Percentiles rank a stretch among this genome's conserved stretches.
Evolutionary conservation across 2,888 invertebrate genomes (phyloP).

Genomic region (Sabellastarte sp.): DNA sequence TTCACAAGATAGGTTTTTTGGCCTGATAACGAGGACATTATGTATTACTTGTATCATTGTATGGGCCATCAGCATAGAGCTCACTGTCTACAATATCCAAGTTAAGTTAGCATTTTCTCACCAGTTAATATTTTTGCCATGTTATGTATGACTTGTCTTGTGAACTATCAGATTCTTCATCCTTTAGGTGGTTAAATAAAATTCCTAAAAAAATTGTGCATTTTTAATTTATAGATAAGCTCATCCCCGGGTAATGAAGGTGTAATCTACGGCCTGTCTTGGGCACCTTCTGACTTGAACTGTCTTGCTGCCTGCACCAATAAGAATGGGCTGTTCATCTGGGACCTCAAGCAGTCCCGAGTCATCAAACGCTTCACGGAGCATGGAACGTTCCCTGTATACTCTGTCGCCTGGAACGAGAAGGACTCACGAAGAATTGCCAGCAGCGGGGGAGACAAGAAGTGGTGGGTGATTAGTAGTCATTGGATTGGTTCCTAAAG

Average conservation of each 20-base stretch:
- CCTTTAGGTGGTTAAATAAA: too few relatives aligned
- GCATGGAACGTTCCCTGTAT: conserved; percentile 49
- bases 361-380: conserved; percentile 50
- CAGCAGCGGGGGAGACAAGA: conserved; percentile 56
- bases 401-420: conserved; percentile 59
- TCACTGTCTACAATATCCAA: too few relatives aligned
- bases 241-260: conserved; percentile 58
- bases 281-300: conserved; percentile 60
- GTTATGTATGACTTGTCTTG: too few relatives aligned
- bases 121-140: too few relatives aligned
- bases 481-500: too few relatives aligned
- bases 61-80: too few relatives aligned
- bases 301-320: conserved; percentile 59
- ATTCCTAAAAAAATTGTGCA: too few relatives aligned
- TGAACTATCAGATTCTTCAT: too few relatives aligned
- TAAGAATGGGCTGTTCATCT: conserved; percentile 56
- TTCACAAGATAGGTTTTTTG: too few relatives aligned
- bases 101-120: too few relatives aligned
- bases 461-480: conserved; percentile 52
- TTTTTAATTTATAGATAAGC: conserved; percentile 43
- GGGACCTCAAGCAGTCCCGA: conserved; percentile 54
- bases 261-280: conserved; percentile 57
- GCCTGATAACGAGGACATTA: too few relatives aligned
- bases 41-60: too few relatives aligned
- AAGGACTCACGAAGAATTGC: conserved; percentile 56